These are phyloP conservation scores for Drosophila picticornis DNA, from an alignment of 2,888 invertebrate species.

Conservation along the genomic window DNA sequence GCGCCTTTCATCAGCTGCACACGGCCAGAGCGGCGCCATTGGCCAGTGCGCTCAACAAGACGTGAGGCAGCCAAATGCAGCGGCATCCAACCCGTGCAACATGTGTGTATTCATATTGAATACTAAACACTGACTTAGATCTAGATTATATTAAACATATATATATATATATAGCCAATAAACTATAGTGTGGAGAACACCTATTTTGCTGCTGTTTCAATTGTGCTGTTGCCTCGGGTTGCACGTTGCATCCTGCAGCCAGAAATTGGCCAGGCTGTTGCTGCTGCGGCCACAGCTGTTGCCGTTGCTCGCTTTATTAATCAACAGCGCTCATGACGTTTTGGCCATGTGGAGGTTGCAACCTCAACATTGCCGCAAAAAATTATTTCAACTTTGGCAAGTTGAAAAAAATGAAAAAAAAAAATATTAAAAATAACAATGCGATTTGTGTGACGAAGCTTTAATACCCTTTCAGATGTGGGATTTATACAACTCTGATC, in stretches of 20 bases:
- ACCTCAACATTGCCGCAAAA: conserved; percentile 33
- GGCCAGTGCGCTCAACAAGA: conserved; percentile 23
- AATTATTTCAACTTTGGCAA: conserved; percentile 23
- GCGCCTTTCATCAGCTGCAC: conserved; percentile 52
- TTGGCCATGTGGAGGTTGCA: conserved; percentile 25
- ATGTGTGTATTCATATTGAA: conserved; percentile 5
- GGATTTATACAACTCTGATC: not conserved
- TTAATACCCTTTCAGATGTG: not conserved
- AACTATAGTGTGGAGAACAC: conserved; percentile 3
- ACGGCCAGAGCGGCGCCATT: conserved; percentile 9
- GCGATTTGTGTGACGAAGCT: not conserved
- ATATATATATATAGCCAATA: conserved; percentile 11
- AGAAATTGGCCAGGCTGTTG: conserved; percentile 67
- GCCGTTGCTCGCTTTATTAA: conserved; percentile 60
- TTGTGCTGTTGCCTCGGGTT: conserved; percentile 4
- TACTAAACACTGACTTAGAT: conserved; percentile 9
- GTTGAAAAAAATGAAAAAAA: conserved; percentile 1
- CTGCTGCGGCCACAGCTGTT: conserved; percentile 44
- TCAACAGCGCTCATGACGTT: conserved; percentile 41
- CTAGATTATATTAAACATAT: not conserved
- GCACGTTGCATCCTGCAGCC: conserved; percentile 16
- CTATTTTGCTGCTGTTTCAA: not conserved
- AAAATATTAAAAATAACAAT: not conserved
- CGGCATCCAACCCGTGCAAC: not conserved
- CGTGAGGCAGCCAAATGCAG: not conserved